Conservation (phyloP, 1,140 invertebrate genomes). For the Cyclargus thomasi region DNA sequence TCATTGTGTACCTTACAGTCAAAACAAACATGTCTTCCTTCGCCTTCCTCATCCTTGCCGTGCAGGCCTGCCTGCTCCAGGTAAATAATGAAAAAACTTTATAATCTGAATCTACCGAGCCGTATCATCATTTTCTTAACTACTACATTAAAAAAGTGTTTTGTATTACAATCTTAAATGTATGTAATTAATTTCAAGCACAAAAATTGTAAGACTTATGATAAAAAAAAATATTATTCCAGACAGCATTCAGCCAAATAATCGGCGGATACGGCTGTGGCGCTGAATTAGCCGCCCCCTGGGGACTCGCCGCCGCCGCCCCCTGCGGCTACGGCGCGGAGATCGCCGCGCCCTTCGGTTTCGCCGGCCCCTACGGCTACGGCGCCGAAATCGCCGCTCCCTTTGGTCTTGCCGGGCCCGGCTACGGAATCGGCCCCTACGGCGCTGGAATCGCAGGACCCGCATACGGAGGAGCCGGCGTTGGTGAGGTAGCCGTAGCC, state of each 20-base stretch:
- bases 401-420: not conserved
- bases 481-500: conserved; percentile 22
- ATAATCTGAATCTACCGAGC: too few species aligned
- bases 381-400: not conserved
- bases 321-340: conserved; percentile 13
- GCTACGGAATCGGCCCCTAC: not conserved
- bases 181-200: too few species aligned
- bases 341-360: not conserved
- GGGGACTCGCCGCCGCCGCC: not conserved
- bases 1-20: too few species aligned
- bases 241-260: conserved; percentile 5
- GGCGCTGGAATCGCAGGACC: not conserved
- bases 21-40: conserved; percentile 2
- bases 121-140: too few species aligned
- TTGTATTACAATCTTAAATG: too few species aligned
- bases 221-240: not conserved
- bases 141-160: too few species aligned
- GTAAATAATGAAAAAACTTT: not conserved
- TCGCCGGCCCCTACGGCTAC: conserved; percentile 9
- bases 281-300: not conserved
- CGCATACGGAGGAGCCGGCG: conserved; percentile 28
- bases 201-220: too few species aligned
- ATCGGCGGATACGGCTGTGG: not conserved
- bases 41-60: not conserved
- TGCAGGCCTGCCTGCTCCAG: not conserved